Evolutionary conservation across 1,140 invertebrate species (phyloP).

Genomic region (Plutomurus gul): DNA sequence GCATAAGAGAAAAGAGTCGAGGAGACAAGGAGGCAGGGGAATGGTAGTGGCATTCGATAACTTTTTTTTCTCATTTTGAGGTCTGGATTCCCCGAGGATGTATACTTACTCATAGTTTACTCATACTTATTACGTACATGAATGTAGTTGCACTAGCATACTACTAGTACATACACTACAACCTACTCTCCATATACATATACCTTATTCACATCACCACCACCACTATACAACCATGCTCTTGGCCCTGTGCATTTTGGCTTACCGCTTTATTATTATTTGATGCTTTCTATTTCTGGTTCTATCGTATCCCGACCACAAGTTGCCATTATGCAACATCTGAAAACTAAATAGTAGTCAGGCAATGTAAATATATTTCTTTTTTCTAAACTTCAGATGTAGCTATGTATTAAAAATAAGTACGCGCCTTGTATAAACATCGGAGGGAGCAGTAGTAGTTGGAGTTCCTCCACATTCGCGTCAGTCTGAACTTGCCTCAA

Average conservation of each 20-base stretch:
- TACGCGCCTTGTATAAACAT: too few species aligned
- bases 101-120: slow-evolving; percentile 35
- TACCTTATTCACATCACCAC: neutral
- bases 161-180: neutral
- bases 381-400: too few species aligned
- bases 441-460: too few species aligned
- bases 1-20: neutral
- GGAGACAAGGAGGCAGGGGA: neutral
- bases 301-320: too few species aligned
- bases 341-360: too few species aligned
- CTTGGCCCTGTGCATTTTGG: too few species aligned
- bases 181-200: neutral
- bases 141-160: neutral
- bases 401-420: too few species aligned
- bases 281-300: neutral
- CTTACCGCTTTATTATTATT: slow-evolving; percentile 22
- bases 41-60: neutral
- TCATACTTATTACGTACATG: slow-evolving; percentile 7
- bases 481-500: too few species aligned
- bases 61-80: slow-evolving; percentile 44
- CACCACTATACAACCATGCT: neutral
- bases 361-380: too few species aligned
- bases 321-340: too few species aligned
- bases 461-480: too few species aligned
- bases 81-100: slow-evolving; percentile 36